Percentiles rank a stretch among this genome's conserved stretches.
phyloP scores from a whole-genome alignment of 2,797 vertebrate species.

The Galaxias olidus region DNA sequence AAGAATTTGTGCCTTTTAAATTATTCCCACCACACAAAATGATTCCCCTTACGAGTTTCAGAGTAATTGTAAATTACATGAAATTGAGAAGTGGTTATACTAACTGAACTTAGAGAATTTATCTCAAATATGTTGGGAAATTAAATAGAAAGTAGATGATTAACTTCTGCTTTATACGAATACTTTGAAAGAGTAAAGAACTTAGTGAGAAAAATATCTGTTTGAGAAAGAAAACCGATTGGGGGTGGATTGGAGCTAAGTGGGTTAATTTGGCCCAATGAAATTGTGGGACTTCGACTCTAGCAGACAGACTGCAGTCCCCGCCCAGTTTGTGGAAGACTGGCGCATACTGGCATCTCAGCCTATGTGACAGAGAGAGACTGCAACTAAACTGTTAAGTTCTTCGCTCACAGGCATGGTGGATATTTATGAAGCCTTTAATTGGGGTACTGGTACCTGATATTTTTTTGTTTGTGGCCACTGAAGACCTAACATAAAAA shows the following conservation, averaged over 20 bases:
- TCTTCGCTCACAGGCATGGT: slow-evolving; percentile 16
- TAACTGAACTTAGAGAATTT: no score
- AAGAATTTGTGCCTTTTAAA: slow-evolving; percentile 53
- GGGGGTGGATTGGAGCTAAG: no score
- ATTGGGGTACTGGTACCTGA: slow-evolving; percentile 31
- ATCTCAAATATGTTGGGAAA: no score
- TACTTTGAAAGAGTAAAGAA: no score
- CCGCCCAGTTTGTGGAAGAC: slow-evolving; percentile 57
- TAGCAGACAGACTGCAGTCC: slow-evolving; percentile 30
- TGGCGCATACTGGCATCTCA: slow-evolving; percentile 55
- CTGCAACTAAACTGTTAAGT: not conserved
- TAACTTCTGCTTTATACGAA: no score
- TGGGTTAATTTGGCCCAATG: no score
- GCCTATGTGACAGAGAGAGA: slow-evolving; percentile 51
- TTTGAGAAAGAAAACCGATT: no score
- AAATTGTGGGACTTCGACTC: slow-evolving; percentile 26
- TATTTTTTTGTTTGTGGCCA: slow-evolving; percentile 23
- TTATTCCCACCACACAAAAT: slow-evolving; percentile 23
- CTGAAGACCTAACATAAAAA: slow-evolving; percentile 33
- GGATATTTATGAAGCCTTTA: slow-evolving; percentile 41
- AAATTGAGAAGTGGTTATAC: slow-evolving; percentile 37
- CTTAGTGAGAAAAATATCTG: no score
- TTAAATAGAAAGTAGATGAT: no score
- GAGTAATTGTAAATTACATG: not conserved
- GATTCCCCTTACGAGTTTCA: slow-evolving; percentile 7